Evolutionary conservation across 2,113 vertebrate species (phyloP).

Genomic region (Thunnus maccoyii): DNA sequence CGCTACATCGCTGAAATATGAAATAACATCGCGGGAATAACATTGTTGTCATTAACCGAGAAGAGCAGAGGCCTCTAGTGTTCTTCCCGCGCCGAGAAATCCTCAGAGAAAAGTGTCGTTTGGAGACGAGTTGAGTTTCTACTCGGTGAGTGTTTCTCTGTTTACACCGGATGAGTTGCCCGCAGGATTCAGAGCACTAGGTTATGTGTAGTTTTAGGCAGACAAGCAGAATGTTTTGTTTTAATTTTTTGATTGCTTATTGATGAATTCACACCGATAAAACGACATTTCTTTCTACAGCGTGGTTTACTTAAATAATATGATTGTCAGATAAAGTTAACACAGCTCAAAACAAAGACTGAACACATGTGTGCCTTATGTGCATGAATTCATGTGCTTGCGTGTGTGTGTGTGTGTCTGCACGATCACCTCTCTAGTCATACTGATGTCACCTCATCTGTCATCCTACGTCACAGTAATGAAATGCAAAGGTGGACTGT

Average conservation of each 20-base stretch:
- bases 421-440: not conserved
- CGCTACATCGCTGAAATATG: constrained; percentile 26
- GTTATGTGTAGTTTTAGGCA: constrained; percentile 14
- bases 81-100: not conserved
- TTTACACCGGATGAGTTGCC: constrained; percentile 55
- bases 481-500: not conserved
- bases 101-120: constrained; percentile 30
- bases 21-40: constrained; percentile 34
- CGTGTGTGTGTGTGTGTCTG: not conserved
- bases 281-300: not conserved
- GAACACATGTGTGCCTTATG: not conserved
- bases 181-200: constrained; percentile 5
- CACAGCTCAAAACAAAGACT: not conserved
- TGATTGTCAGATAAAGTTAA: constrained; percentile 16
- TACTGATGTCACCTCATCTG: constrained; percentile 15
- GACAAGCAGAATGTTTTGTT: not conserved
- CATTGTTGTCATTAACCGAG: not conserved
- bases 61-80: not conserved
- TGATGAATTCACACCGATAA: not conserved
- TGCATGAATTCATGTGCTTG: not conserved
- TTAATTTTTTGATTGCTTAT: not conserved
- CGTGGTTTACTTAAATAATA: too few species aligned
- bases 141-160: constrained; percentile 70
- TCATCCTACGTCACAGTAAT: not conserved
- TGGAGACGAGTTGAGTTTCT: constrained; percentile 35